Evolutionary conservation across 2,113 vertebrate species (phyloP).

Genomic region (Cavia porcellus): DNA sequence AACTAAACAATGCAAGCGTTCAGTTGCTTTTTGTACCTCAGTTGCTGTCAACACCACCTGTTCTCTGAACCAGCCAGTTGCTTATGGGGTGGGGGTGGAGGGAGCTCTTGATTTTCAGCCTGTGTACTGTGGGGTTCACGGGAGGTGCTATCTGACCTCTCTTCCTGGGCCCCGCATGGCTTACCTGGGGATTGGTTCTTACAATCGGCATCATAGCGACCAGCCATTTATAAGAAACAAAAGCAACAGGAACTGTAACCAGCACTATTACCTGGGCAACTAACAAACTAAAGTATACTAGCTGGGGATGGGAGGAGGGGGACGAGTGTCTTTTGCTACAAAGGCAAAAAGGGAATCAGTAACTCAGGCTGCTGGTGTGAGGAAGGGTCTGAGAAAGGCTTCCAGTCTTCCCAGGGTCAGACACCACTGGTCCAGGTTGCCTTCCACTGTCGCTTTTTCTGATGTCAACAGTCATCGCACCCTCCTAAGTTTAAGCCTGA

Average conservation of each 20-base stretch:
- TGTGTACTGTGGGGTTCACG: no score
- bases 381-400: background rate
- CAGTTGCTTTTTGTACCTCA: no score
- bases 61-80: no score
- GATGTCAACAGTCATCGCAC: background rate
- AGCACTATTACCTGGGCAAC: background rate
- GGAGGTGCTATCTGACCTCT: no score
- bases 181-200: background rate
- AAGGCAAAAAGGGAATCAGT: background rate
- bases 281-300: background rate
- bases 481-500: background rate
- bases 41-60: no score
- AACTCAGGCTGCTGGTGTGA: background rate
- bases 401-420: background rate
- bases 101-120: no score
- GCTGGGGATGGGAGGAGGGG: no score
- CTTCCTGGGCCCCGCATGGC: no score
- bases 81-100: no score
- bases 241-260: background rate
- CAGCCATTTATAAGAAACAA: background rate
- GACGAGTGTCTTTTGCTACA: background rate
- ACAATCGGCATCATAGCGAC: background rate
- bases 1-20: no score
- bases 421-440: background rate
- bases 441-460: background rate